Evolutionary conservation across 2,113 vertebrate species (phyloP).

Genomic region (Muntiacus muntjak): DNA sequence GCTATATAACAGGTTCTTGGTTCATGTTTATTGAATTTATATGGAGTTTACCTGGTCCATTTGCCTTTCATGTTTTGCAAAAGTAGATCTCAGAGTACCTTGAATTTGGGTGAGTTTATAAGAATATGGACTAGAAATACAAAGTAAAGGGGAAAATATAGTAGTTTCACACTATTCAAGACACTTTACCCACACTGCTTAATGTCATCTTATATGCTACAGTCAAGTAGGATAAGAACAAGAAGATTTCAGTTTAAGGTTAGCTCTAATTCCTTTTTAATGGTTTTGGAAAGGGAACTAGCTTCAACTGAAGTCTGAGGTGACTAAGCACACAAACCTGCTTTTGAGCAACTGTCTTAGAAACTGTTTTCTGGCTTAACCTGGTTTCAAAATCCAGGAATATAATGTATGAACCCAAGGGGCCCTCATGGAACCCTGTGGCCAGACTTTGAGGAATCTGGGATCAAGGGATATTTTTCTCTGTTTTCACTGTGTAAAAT

Average conservation of each 20-base stretch:
- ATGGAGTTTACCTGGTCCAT: neutral
- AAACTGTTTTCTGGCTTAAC: neutral
- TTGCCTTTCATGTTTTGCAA: neutral
- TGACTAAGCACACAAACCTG: neutral
- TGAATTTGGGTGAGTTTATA: neutral
- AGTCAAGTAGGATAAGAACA: neutral
- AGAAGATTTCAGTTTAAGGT: neutral
- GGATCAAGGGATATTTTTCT: neutral
- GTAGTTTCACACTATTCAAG: neutral
- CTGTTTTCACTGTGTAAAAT: neutral
- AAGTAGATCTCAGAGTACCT: neutral
- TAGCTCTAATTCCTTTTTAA: neutral
- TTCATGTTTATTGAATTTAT: neutral
- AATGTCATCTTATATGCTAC: neutral
- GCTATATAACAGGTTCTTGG: neutral
- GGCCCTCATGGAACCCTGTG: neutral
- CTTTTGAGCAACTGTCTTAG: neutral
- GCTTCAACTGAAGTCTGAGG: neutral
- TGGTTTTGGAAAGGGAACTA: neutral
- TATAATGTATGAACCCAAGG: neutral
- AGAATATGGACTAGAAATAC: neutral
- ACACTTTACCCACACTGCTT: neutral
- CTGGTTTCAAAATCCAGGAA: neutral
- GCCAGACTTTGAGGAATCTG: neutral
- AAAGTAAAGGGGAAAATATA: neutral